These are phyloP conservation scores for Ictalurus furcatus DNA, from an alignment of 2,113 vertebrate genomes.

Conservation along the genomic window DNA sequence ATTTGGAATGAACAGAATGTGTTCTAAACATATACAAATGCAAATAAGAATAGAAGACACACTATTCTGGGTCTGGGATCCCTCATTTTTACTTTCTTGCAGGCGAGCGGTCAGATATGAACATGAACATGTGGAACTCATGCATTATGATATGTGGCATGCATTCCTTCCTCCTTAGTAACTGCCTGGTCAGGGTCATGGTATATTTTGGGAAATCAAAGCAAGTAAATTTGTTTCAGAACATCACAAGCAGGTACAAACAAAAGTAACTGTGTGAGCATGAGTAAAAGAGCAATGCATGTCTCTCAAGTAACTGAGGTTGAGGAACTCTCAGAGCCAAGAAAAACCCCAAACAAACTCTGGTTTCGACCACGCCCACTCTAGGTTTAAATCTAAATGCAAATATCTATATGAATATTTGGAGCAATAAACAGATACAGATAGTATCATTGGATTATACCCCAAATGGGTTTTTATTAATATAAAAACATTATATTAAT, in stretches of 20 bases:
- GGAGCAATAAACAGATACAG: too few species aligned
- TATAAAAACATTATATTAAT: not conserved
- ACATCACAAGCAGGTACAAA: too few species aligned
- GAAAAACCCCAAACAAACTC: too few species aligned
- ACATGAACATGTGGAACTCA: not conserved
- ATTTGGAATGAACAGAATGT: not conserved
- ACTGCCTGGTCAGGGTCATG: not conserved
- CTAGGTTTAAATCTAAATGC: too few species aligned
- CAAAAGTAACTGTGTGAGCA: too few species aligned
- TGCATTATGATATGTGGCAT: not conserved
- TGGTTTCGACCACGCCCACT: too few species aligned
- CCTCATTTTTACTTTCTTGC: not conserved
- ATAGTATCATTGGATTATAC: too few species aligned
- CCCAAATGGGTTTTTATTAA: too few species aligned
- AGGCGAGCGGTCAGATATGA: not conserved
- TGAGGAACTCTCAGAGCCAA: too few species aligned
- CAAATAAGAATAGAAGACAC: not conserved
- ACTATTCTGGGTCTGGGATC: not conserved
- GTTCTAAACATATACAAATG: not conserved
- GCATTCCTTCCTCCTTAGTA: not conserved
- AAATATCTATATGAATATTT: too few species aligned
- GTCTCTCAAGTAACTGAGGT: too few species aligned
- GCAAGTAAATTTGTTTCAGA: not conserved
- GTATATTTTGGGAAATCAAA: not conserved
- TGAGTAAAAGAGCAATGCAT: too few species aligned